phyloP scores from a whole-genome alignment of 2,797 vertebrate species.

The Anniella stebbinsi region DNA sequence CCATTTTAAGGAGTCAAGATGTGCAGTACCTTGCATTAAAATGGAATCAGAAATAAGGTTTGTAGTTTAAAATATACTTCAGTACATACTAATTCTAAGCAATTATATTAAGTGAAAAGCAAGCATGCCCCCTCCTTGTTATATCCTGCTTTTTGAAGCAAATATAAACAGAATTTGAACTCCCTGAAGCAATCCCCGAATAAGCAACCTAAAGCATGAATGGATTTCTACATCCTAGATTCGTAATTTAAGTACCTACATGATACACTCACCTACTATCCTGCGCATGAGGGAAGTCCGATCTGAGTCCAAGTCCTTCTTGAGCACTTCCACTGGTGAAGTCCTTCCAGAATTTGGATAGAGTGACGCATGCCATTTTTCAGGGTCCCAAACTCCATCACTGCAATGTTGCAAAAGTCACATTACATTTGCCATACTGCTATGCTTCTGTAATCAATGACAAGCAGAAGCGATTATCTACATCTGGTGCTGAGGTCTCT shows the following conservation, averaged over 20 bases:
- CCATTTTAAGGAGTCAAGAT: neutral
- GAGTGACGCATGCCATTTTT: constrained; percentile 98
- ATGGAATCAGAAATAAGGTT: neutral
- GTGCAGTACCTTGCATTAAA: neutral
- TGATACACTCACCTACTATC: constrained; percentile 87
- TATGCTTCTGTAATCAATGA: neutral
- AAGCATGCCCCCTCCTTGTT: neutral
- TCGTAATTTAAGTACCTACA: neutral
- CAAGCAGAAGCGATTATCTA: neutral
- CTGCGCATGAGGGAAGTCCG: constrained; percentile 90
- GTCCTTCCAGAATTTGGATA: constrained; percentile 92
- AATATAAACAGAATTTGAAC: neutral
- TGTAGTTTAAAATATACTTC: neutral
- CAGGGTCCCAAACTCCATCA: constrained; percentile 98
- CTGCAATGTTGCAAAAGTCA: constrained; percentile 72
- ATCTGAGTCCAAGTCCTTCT: constrained; percentile 91
- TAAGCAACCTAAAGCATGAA: neutral
- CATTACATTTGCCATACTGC: neutral
- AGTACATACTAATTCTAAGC: neutral
- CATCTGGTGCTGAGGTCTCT: neutral
- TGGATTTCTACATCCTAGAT: too few species aligned
- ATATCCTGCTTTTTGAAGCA: neutral
- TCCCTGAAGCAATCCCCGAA: neutral
- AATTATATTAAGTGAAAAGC: neutral
- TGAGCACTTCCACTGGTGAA: constrained; percentile 91